Evolutionary conservation across 2,888 invertebrate genomes (phyloP), one percentile per base, ranked within the genome.

Genomic region (Scaeva pyrastri): DNA sequence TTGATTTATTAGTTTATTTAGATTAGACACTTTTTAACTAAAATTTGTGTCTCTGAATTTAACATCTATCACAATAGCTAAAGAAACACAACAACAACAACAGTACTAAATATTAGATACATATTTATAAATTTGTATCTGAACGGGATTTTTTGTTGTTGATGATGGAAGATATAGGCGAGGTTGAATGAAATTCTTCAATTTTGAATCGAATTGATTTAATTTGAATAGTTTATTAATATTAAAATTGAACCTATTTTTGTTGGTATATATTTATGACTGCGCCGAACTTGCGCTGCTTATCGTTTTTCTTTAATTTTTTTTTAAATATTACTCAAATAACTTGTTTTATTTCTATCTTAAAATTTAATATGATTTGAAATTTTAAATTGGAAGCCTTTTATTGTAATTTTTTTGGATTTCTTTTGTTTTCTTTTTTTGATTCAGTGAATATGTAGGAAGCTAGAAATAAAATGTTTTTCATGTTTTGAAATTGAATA

Each of bases 221-320:
- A 68, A 85, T 85, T 85, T 85, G 81, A 85, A 85, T 80, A 76
- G 60, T 58, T n/a, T 80, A 80, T 76, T 80, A 48, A 48, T 66
- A 36, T 76, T 68, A 48, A 31, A 31, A 70, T 73, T 62, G 58
- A n/a, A n/a, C n/a, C n/a, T 8, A 16, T 11, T 14, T n/a, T 19
- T 19, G 36, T 31, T 36, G 11, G 6, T 16, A 19, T 5, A 21
- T 23, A 39, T 21, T 60, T 31, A 31, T 7, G 8, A 31, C 2
- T n/a, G 52, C 56, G 16, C 16, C 26, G 43, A 39, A 39, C 16
- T 8, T 8, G 43, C 66, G 73, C 82, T 77, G 77, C 60, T 70
- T 73, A 70, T 68, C 39, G 43, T 50, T 50, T n/a, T n/a, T n/a
- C n/a, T n/a, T n/a, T n/a, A n/a, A n/a, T n/a, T n/a, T n/a, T n/a